Evolutionary conservation across 2,888 invertebrate genomes (phyloP), one percentile per base, ranked within the genome.

Genomic region (Metellina segmentata): DNA sequence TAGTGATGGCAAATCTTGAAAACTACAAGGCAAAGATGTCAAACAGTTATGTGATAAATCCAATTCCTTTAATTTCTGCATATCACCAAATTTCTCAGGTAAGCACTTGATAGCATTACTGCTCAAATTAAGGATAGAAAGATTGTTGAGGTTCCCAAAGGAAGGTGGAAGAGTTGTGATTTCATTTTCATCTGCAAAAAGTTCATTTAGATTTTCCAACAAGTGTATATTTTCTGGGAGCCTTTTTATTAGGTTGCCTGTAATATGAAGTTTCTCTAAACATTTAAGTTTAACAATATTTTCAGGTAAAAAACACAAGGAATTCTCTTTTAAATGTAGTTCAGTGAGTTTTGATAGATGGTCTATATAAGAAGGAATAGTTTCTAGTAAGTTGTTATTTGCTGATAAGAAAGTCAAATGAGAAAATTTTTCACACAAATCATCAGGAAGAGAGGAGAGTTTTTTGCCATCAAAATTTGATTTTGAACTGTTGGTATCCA

Each of bases 381-480:
- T 95, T 94, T 96, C 96, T 91, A 98, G 95, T 92, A 96, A 95
- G 96, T 98, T 98, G 94, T 96, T 96, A 94, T 97, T 97, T 93
- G 97, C n/a, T n/a, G 92, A 92, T 0, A 92, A 69, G 53, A 52
- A 83, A 11, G 49, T 52, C 7, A 92, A 49, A 13, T 83, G 7
- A 7, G 74, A 19, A 0, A 92, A 19, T 7, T 79, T 79, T 9
- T 83, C 20, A 78, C 82, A 89, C 7, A 90, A 83, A 7, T 11
- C 6, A n/a, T 51, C 51, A 34, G 92, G 87, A 13, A 92, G 53
- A n/a, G 20, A 9, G 19, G 19, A 7, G 52, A 92, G 77, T 48
- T 79, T n/a, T 69, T 92, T 92, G 51, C 78, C 82, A 69, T 92
- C 86, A 11, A 92, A 72, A 61, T 86, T 83, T 19, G 90, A 53